Evolutionary conservation across 1,140 invertebrate species (phyloP).

Genomic region (Atopsyche davidsoni): DNA sequence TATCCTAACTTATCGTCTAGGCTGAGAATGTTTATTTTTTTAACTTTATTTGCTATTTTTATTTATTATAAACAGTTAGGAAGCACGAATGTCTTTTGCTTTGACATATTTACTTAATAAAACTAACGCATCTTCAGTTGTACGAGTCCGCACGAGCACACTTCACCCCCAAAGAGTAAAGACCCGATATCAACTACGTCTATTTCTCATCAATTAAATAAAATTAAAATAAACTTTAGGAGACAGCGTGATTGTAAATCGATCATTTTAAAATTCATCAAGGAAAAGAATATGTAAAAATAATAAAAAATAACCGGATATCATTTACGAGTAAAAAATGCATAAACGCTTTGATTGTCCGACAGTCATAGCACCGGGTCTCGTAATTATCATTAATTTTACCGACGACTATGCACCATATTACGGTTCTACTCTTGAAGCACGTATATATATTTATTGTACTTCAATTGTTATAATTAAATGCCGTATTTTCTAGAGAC

Average conservation of each 20-base stretch:
- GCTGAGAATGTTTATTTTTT: not conserved
- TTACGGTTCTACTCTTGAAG: too few relatives aligned
- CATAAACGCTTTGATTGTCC: too few relatives aligned
- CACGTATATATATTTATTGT: not conserved
- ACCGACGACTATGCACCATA: too few relatives aligned
- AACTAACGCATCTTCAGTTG: not conserved
- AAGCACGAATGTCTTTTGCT: constrained; percentile 23
- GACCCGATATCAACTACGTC: not conserved
- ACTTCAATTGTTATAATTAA: not conserved
- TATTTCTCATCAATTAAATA: not conserved
- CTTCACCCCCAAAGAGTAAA: not conserved
- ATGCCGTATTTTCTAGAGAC: not conserved
- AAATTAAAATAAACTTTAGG: constrained; percentile 7
- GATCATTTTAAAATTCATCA: not conserved
- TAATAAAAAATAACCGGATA: too few relatives aligned
- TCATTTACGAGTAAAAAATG: too few relatives aligned
- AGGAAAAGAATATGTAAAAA: not conserved
- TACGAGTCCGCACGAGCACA: not conserved
- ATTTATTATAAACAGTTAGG: constrained; percentile 22
- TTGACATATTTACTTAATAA: constrained; percentile 9
- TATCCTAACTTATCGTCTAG: not conserved
- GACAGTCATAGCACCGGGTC: too few relatives aligned
- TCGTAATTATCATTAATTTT: too few relatives aligned
- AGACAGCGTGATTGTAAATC: constrained; percentile 3
- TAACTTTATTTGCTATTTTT: not conserved